A percentile compares a stretch with the other conserved stretches of the same genome.
Evolutionary conservation across 2,113 vertebrate genomes (phyloP).

Genomic region (Axis porcinus): DNA sequence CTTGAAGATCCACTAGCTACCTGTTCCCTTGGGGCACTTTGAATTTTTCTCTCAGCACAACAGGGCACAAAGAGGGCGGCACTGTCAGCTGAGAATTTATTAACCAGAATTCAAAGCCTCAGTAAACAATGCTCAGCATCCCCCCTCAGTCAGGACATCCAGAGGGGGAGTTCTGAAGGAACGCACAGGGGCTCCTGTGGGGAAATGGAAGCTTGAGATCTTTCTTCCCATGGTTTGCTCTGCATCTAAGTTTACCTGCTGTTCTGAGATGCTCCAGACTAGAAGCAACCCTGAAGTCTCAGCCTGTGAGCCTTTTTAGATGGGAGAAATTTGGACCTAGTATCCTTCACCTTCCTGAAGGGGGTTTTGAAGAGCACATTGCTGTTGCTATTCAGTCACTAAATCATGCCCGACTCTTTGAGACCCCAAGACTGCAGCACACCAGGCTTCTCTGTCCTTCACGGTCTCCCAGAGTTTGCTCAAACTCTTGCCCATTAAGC

Average conservation of each 20-base stretch:
- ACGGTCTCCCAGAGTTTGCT: not conserved
- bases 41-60: not conserved
- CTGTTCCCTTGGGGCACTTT: not conserved
- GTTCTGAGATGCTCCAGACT: not conserved
- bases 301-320: not conserved
- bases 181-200: fast-evolving
- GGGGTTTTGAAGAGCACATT: not conserved
- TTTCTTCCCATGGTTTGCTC: not conserved
- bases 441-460: not conserved
- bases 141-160: not conserved
- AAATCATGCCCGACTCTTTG: not conserved
- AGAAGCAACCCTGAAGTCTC: fast-evolving
- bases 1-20: not conserved
- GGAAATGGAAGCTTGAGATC: not conserved
- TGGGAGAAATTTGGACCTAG: not conserved
- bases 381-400: not conserved
- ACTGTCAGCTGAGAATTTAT: not conserved
- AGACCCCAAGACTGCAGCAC: not conserved
- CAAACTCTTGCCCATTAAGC: not conserved
- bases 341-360: not conserved
- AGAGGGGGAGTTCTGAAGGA: not conserved
- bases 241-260: not conserved
- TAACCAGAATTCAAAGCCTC: not conserved
- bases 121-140: not conserved
- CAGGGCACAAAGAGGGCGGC: not conserved